A percentile compares a stretch with the other conserved stretches of the same genome.
These are phyloP conservation scores for Recurvirostra avosetta DNA, from an alignment of 2,113 vertebrate genomes.

Conservation along the genomic window DNA sequence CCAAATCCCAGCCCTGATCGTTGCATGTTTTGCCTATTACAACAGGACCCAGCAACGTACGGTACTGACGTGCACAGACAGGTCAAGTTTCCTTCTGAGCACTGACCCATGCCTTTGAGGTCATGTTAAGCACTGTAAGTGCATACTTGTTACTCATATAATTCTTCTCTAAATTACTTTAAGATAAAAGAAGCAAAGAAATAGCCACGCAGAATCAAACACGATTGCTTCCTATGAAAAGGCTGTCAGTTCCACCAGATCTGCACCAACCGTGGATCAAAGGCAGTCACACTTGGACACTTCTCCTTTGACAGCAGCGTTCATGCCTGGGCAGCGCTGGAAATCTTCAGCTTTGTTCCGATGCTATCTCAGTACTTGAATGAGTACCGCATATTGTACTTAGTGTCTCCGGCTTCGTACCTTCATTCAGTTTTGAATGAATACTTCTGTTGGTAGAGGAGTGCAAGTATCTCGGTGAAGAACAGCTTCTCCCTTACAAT, in stretches of 20 bases:
- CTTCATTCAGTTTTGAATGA: background rate
- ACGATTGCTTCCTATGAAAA: slow-evolving; percentile 9
- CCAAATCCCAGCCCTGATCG: background rate
- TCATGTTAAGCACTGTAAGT: background rate
- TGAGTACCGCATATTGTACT: background rate
- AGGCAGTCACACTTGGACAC: slow-evolving; percentile 50
- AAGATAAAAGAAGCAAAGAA: slow-evolving; percentile 27
- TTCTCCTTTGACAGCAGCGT: background rate
- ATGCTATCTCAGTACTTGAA: background rate
- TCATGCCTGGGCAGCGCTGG: background rate
- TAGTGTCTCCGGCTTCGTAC: background rate
- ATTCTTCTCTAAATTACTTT: background rate
- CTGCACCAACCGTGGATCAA: slow-evolving; percentile 14
- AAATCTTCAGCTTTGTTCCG: background rate
- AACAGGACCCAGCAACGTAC: background rate
- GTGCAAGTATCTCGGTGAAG: background rate
- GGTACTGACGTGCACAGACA: background rate
- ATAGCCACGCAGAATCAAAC: background rate
- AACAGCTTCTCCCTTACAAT: background rate
- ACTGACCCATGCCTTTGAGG: background rate
- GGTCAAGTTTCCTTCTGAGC: background rate
- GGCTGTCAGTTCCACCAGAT: slow-evolving; percentile 26
- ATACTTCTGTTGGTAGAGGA: background rate
- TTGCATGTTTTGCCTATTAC: background rate
- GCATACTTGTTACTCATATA: background rate